Percentiles rank a stretch among this genome's conserved stretches.
phyloP scores from a whole-genome alignment of 2,113 vertebrate genomes.

The Bufo bufo region DNA sequence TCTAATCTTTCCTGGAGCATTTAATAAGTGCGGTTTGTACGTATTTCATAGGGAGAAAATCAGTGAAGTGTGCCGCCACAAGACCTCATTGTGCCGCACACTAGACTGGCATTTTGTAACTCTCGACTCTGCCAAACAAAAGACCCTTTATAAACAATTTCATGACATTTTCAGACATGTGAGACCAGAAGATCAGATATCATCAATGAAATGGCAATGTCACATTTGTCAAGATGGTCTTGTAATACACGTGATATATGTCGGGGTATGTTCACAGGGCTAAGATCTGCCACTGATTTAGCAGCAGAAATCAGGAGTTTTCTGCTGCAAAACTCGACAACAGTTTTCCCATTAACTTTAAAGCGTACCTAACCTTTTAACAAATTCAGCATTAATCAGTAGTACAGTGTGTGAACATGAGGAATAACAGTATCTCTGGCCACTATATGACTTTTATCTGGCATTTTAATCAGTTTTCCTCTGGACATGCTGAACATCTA shows the following conservation, averaged over 20 bases:
- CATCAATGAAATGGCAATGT: neutral
- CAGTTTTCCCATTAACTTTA: no score
- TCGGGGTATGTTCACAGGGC: neutral
- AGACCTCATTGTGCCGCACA: neutral
- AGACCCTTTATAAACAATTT: neutral
- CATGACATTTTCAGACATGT: constrained; percentile 11
- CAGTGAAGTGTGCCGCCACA: constrained; percentile 16
- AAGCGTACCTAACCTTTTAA: no score
- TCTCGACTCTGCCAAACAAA: neutral
- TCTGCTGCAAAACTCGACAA: no score
- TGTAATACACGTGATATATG: constrained; percentile 8
- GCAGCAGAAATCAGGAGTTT: no score
- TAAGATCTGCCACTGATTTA: no score
- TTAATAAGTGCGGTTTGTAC: constrained; percentile 28
- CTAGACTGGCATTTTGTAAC: neutral
- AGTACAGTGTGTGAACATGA: no score
- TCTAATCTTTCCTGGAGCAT: neutral
- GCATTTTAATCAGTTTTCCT: no score
- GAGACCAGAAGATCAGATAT: constrained; percentile 26
- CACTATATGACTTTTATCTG: no score
- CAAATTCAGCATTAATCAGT: no score
- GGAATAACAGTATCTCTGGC: no score
- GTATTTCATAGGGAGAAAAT: constrained; percentile 14
- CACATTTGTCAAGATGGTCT: neutral
- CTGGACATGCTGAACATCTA: no score